Evolutionary conservation across 1,140 invertebrate species (phyloP).

Genomic region (Neelides sp.): DNA sequence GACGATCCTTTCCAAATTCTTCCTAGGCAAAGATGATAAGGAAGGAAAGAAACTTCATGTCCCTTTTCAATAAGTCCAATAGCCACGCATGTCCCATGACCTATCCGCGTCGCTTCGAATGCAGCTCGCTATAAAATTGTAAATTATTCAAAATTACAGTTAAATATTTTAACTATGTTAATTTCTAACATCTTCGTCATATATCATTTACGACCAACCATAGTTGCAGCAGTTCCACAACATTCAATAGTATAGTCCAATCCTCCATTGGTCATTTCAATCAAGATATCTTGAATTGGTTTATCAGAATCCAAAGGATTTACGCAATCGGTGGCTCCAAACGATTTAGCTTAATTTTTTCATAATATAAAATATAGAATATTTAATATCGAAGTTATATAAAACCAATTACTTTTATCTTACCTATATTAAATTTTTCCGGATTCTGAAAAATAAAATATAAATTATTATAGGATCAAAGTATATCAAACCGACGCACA

Average conservation of each 20-base stretch:
- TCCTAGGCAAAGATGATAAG: conserved; percentile 52
- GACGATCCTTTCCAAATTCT: conserved; percentile 25
- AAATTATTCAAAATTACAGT: no score
- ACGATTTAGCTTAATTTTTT: no score
- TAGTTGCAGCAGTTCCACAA: conserved; percentile 49
- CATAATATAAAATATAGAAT: no score
- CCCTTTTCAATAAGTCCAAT: conserved; percentile 48
- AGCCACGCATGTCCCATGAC: conserved; percentile 50
- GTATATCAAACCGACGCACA: no score
- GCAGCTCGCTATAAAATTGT: conserved; percentile 38
- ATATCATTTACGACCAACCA: conserved; percentile 40
- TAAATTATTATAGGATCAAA: no score
- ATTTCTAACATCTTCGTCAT: background rate
- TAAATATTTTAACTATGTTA: no score
- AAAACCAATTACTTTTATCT: no score
- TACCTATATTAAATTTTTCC: no score
- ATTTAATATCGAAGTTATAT: no score
- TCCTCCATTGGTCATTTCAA: conserved; percentile 50
- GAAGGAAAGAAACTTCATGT: conserved; percentile 46
- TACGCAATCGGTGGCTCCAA: background rate
- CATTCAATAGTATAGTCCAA: conserved; percentile 59
- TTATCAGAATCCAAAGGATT: conserved; percentile 25
- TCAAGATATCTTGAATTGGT: conserved; percentile 42
- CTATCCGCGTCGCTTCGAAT: conserved; percentile 48
- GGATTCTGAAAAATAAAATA: no score